Percentiles rank a stretch among this genome's conserved stretches.
phyloP scores from a whole-genome alignment of 2,888 invertebrate genomes.

The Apamea sordens region DNA sequence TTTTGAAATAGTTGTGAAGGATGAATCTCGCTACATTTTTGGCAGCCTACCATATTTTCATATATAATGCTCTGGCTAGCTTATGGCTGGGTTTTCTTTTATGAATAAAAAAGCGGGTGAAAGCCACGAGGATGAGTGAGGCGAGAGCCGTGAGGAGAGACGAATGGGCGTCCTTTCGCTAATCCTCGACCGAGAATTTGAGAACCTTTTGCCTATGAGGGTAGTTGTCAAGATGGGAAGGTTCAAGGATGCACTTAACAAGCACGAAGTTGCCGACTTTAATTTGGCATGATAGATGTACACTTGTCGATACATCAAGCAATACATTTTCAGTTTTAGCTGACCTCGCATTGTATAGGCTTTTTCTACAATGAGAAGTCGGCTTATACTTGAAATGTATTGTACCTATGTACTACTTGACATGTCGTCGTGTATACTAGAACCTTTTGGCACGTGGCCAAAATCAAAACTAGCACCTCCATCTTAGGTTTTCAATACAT shows the following conservation, averaged over 20 bases:
- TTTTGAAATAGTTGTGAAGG: background rate
- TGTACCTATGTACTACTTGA: too few relatives aligned
- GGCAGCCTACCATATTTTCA: background rate
- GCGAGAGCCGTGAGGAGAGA: background rate
- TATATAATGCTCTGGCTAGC: background rate
- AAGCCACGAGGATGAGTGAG: conserved; percentile 2
- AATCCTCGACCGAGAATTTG: background rate
- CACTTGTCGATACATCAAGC: too few relatives aligned
- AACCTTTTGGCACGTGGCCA: background rate
- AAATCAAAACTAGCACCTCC: background rate
- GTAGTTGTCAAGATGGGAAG: background rate
- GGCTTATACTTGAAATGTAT: too few relatives aligned
- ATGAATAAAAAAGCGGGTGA: background rate
- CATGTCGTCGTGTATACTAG: background rate
- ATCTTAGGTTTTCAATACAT: background rate
- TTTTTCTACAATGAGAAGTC: too few relatives aligned
- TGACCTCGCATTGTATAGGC: too few relatives aligned
- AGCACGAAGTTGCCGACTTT: background rate
- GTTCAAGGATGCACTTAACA: background rate
- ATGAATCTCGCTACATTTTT: background rate
- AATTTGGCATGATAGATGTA: background rate
- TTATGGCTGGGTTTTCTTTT: background rate
- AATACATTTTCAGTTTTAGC: too few relatives aligned
- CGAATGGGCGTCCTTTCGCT: background rate
- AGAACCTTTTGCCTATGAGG: background rate